Evolutionary conservation across 35 echinoderm and acorn worm genomes (phyloP), one percentile per base, ranked within the genome.

Genomic region (Patiria miniata): DNA sequence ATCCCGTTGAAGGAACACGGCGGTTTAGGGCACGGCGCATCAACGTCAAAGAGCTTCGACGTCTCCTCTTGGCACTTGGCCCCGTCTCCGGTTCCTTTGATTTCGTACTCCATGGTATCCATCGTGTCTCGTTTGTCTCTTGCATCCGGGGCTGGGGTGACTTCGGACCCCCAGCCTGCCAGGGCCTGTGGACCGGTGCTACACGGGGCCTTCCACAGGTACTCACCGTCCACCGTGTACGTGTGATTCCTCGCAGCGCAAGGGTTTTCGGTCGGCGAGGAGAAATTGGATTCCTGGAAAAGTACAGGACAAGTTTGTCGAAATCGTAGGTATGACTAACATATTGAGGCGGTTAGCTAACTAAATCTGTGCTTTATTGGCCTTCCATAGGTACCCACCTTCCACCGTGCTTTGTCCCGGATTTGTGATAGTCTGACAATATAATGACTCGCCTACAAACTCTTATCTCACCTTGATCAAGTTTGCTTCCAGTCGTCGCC

Each of bases 1-100:
- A 87, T 69, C 39, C 85, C 85, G 50, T 87, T 51, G 40, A 87
- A 87, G 14, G 68, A 78, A 77, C 85, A 87, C 3, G 85, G 85
- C 61, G 68, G 65, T 21, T 52, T 32, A 2, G 38, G 29, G 76
- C 85, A 87, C 7, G 37, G 38, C 1, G 65, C 57, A 52, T 76
- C 36, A 77, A 86, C 77, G 39, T 87, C 50, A 78, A 87, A 87
- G 5, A 87, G 61, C 10, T 44, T 2, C 0, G 9, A 17, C 19
- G 47, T 52, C 28, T 21, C 33, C n/a, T 78, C 40, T 22, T 36
- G 38, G 54, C 85, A 87, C 37, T 82, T 9, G 19, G 18, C 79
- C 53, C 39, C 40, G 7, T 82, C 8, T 10, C 79, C 37, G 15
- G 79, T 82, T 18, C 79, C 79, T 14, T 19, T 29, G 12, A 82